Evolutionary conservation across 2,113 vertebrate genomes (phyloP), one percentile per base, ranked within the genome.

Genomic region (Saccopteryx bilineata): DNA sequence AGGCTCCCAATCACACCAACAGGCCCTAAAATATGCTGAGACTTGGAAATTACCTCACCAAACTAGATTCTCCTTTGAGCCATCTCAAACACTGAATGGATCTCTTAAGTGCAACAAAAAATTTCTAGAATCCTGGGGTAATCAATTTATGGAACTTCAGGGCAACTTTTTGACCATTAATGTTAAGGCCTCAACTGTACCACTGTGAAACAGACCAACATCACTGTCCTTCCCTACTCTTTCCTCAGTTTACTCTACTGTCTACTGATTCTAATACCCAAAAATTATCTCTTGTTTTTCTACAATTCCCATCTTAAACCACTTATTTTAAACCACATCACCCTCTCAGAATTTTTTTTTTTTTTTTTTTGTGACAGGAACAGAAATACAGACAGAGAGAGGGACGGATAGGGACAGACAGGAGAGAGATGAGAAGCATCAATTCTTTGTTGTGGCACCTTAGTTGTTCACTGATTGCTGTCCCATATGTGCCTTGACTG

Each of bases 231-330:
- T 83, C 61, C 56, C 91, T 85, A 60, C 9, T 87, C 28, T 90
- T 92, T 79, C 48, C 65, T 80, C 39, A 58, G 50, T 88, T 83
- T 83, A 93, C 52, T 33, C 31, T n/a, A 69, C 74, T 81, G 50
- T 71, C 28, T 86, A 79, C 9, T 95, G 71, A 66, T 96, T 90
- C 21, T 93, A 90, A 90, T 75, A 95, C 4, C 31, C 56, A 9
- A 61, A 93, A 84, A 68, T 82, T 54, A 86, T 74, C 72, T 82
- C 86, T 81, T 75, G 72, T 71, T 95, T 97, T 96, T 68, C 83
- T 91, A 76, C 31, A 95, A 75, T 75, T 93, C 19, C 26, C 46
- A 93, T 52, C 61, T 85, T 86, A 88, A 95, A 81, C 50, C 58
- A 83, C 46, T 91, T 92, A 58, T 90, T 94, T 46, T 56, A 91